Base-by-base conservation (phyloP, 30 jellyfish, hydroid and myxozoan genomes). In the Cassiopea andromeda region DNA sequence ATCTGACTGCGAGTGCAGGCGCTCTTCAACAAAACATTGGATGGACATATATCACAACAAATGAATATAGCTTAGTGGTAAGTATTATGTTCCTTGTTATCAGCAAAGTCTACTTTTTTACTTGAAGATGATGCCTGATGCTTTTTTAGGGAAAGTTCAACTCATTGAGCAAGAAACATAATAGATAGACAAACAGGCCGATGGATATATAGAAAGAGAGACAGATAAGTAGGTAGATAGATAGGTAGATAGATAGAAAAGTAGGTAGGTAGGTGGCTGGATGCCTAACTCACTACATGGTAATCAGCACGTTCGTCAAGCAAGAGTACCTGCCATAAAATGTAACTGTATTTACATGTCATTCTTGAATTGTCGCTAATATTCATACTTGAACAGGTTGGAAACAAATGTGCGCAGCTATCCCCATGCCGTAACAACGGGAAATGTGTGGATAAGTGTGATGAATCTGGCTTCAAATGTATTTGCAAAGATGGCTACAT, bases 31-130 rank as follows among this genome's bases (percentile, higher is more conserved):
- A 61, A 58, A 45, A 67, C 10, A 14, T 85, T 16, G 93, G 93
- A 44, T 85, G 93, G 93, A 18, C 3, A 27, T 85, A 49, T 44
- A 60, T 85, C 45, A 8, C 93, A 73, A 85, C 93, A 1, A 46
- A 74, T 19, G 87, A 85, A 10, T 60, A 85, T 47, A 84, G 44
- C 10, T 9, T 58, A 27, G 46, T 50, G 73, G 93, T 85, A 49
- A 73, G 93, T 27, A 16, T 13, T 44, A 18, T 66, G 8, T n/a
- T n/a, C n/a, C n/a, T n/a, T n/a, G n/a, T n/a, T n/a, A n/a, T n/a
- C n/a, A 16, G 13, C 4, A 18, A 60, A 19, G 6, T 18, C 57
- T 18, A 19, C 8, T 1, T 75, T 14, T 7, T 68, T n/a, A 68
- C 16, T 38, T 2, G 44, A 68, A 16, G 16, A 2, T 38, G 47